phyloP scores from a whole-genome alignment of 1,140 invertebrate genomes.

The Drosophila willistoni region DNA sequence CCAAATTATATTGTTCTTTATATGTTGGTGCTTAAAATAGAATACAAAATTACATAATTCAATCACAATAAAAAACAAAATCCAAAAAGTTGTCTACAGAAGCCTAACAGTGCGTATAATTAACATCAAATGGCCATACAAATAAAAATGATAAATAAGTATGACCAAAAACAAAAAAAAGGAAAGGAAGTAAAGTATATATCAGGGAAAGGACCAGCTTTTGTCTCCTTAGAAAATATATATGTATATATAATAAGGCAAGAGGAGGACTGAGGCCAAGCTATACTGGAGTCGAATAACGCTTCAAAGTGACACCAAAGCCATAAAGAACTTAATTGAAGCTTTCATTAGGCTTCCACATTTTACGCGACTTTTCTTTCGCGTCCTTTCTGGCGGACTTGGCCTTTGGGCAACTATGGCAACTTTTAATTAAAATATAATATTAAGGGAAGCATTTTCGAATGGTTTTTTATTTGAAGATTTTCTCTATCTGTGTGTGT shows the following conservation, averaged over 20 bases:
- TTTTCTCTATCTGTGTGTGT: neutral
- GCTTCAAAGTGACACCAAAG: constrained; percentile 39
- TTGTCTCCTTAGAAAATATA: constrained; percentile 12
- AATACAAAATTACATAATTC: neutral
- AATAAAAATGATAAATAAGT: constrained; percentile 33
- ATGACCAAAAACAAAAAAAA: constrained; percentile 2
- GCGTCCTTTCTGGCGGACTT: constrained; percentile 30
- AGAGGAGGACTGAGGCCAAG: neutral
- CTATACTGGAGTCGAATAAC: constrained; percentile 7
- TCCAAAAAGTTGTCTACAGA: constrained; percentile 31
- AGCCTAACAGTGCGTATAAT: constrained; percentile 65
- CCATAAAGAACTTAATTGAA: constrained; percentile 65
- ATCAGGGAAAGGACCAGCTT: neutral
- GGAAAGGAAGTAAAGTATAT: constrained; percentile 17
- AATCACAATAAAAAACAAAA: constrained; percentile 4
- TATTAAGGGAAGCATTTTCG: constrained; percentile 29
- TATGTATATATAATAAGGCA: too few species aligned
- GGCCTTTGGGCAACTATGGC: constrained; percentile 60
- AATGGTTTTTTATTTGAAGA: constrained; percentile 12
- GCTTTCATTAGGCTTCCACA: constrained; percentile 53
- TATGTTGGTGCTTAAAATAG: too few species aligned
- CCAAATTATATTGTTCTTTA: too few species aligned
- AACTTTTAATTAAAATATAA: constrained; percentile 71
- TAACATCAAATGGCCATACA: constrained; percentile 57
- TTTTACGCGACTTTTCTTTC: constrained; percentile 54